Evolutionary conservation across 2,888 invertebrate species (phyloP).

Genomic region (Drosophila barbarae): DNA sequence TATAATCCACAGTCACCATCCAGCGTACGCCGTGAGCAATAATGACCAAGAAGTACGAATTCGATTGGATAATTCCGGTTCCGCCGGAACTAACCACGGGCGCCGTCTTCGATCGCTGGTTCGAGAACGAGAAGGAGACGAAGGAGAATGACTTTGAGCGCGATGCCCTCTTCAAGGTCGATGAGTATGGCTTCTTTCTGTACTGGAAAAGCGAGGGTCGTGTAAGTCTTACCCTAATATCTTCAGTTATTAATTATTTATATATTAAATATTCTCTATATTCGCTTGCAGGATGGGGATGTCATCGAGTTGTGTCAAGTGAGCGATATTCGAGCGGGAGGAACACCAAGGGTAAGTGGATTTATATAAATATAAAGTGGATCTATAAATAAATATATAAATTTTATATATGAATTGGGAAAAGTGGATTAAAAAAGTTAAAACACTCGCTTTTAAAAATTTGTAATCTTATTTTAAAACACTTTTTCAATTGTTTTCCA

Average conservation of each 20-base stretch:
- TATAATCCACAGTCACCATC: neutral
- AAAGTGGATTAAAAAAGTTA: neutral
- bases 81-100: slow-evolving; percentile 90
- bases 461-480: too few relatives aligned
- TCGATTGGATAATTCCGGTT: slow-evolving; percentile 98
- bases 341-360: slow-evolving; percentile 90
- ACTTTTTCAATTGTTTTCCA: neutral
- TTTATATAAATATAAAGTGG: neutral
- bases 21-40: slow-evolving; percentile 51
- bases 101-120: slow-evolving; percentile 97
- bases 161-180: slow-evolving; percentile 94
- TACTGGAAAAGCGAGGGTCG: slow-evolving; percentile 98
- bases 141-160: slow-evolving; percentile 88
- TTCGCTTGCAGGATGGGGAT: slow-evolving; percentile 91
- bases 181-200: slow-evolving; percentile 98
- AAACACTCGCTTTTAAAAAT: too few relatives aligned
- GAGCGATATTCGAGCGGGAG: slow-evolving; percentile 96
- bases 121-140: slow-evolving; percentile 95
- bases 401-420: neutral
- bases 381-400: neutral
- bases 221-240: slow-evolving; percentile 81
- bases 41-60: slow-evolving; percentile 99
- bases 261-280: slow-evolving; percentile 79
- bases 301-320: slow-evolving; percentile 99
- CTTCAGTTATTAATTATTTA: neutral